These are phyloP conservation scores for Anaspis maculata DNA, from an alignment of 2,888 invertebrate species.

Conservation along the genomic window DNA sequence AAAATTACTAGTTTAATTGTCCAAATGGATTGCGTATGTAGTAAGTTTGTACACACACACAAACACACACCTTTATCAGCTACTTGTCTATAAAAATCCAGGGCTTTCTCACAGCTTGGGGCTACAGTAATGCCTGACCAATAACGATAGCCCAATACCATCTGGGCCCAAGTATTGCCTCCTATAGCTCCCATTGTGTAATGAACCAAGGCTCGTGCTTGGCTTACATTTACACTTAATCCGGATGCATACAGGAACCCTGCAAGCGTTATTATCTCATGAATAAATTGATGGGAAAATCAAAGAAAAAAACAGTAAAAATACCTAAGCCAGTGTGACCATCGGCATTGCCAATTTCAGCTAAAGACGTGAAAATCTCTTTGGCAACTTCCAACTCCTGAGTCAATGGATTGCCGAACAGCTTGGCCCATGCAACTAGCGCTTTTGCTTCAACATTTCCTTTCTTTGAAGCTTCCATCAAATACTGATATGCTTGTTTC, in stretches of 20 bases:
- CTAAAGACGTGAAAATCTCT: constrained; percentile 66
- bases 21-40: no score
- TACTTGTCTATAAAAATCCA: constrained; percentile 85
- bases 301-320: neutral
- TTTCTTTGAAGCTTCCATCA: constrained; percentile 70
- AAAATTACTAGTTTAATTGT: no score
- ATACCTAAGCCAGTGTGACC: constrained; percentile 69
- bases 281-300: constrained; percentile 7
- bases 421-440: constrained; percentile 77
- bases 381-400: constrained; percentile 71
- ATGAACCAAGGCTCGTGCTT: constrained; percentile 81
- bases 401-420: constrained; percentile 73
- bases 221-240: constrained; percentile 78
- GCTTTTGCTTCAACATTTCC: constrained; percentile 78
- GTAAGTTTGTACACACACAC: no score
- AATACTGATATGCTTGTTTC: constrained; percentile 62
- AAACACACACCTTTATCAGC: constrained; percentile 72
- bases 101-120: constrained; percentile 81
- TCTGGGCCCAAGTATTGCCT: constrained; percentile 88
- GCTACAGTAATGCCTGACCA: constrained; percentile 87
- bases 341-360: constrained; percentile 69
- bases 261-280: constrained; percentile 39
- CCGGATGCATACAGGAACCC: constrained; percentile 86
- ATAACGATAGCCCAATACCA: constrained; percentile 93
- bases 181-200: constrained; percentile 88